phyloP scores from a whole-genome alignment of 2,888 invertebrate species.

The Pterostichus madidus region DNA sequence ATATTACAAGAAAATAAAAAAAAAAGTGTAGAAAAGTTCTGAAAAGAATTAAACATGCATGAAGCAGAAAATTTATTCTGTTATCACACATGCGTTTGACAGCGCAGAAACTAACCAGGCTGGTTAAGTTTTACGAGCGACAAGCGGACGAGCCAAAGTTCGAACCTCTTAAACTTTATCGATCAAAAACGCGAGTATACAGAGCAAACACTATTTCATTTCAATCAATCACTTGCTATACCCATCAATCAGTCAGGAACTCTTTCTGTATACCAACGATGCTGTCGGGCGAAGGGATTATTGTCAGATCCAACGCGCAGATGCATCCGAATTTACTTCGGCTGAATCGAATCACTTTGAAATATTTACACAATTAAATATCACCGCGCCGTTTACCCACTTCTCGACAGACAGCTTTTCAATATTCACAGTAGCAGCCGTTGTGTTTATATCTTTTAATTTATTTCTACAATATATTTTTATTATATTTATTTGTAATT shows the following conservation, averaged over 20 bases:
- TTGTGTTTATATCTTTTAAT: too few relatives aligned
- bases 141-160: slow-evolving; percentile 25
- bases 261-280: slow-evolving; percentile 49
- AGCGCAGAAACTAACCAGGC: slow-evolving; percentile 6
- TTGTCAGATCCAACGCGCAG: slow-evolving; percentile 23
- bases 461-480: too few relatives aligned
- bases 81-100: slow-evolving; percentile 47
- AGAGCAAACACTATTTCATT: slow-evolving; percentile 71
- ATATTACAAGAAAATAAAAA: slow-evolving; percentile 38
- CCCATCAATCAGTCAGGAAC: slow-evolving; percentile 57
- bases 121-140: slow-evolving; percentile 39
- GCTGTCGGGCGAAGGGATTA: slow-evolving; percentile 28
- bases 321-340: too few relatives aligned
- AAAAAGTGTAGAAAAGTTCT: slow-evolving; percentile 25
- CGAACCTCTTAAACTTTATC: slow-evolving; percentile 57
- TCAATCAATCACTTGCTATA: slow-evolving; percentile 67
- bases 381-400: too few relatives aligned
- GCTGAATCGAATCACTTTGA: too few relatives aligned
- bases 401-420: too few relatives aligned
- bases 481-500: too few relatives aligned
- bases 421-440: too few relatives aligned
- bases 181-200: slow-evolving; percentile 57
- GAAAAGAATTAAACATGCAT: slow-evolving; percentile 41
- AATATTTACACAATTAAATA: too few relatives aligned
- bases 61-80: slow-evolving; percentile 45